Base-by-base conservation (phyloP, 2,797 vertebrate genomes). In the Sphenopsis melanotis region DNA sequence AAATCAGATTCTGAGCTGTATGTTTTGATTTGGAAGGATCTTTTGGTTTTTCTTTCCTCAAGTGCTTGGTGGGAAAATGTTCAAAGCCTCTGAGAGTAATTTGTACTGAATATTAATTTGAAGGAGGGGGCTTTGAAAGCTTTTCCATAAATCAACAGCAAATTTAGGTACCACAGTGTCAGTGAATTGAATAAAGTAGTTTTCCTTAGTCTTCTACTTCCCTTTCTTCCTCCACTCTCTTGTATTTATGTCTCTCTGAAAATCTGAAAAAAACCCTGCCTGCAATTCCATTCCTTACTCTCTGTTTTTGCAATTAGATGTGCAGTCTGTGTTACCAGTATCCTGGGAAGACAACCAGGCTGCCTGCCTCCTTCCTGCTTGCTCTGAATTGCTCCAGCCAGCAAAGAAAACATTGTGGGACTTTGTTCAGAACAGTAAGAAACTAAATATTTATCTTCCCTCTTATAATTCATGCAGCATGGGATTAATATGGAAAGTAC, bases 371-470 rank as follows among this genome's bases (percentile, higher is more conserved):
- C 83, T 93, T 94, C 93, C 91, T 93, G 87, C 71, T 97, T 71
- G 57, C 77, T 90, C 69, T 81, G 83, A 85, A 94, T 92, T 55
- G 82, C 83, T 94, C 75, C 59, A 97, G 78, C 83, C 84, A 91
- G 89, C 83, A 90, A 95, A 94, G 83, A 96, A 93, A 96, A 96
- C 44, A 94, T 78, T 80, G 55, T 83, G 93, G 63, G 64, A 94
- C 88, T 97, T 96, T 90, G 88, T 89, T 95, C 87, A 87, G 85
- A 96, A 83, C 85, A 95, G 61, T 44, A 96, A 95, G 72, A 95
- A 97, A 93, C 85, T 90, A 95, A 97, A 96, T 97, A 96, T 96
- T 97, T 97, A 95, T 94, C 95, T 83, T 97, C 66, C 83, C 74
- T 86, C 74, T 94, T 84, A 89, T 96, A 95, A 96, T 95, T 92